phyloP scores from a whole-genome alignment of 2,888 invertebrate species.

The Gibbula magus region DNA sequence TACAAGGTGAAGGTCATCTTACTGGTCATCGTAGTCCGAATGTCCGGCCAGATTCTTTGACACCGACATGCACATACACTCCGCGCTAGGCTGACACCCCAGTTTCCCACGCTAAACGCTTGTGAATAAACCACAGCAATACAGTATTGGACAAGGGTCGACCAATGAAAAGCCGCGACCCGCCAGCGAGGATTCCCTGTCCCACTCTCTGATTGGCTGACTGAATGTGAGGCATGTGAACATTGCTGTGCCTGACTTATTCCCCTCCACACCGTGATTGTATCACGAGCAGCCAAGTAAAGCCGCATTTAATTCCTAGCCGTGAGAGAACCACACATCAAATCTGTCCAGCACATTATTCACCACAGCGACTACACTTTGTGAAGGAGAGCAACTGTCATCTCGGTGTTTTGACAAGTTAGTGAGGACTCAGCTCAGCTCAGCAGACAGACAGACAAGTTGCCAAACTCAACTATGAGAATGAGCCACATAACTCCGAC shows the following conservation, averaged over 20 bases:
- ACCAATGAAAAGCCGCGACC: constrained; percentile 45
- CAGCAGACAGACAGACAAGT: background rate
- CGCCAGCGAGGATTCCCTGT: constrained; percentile 20
- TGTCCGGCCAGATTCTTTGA: background rate
- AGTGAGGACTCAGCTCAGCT: background rate
- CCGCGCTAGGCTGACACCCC: constrained; percentile 31
- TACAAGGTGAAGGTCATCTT: background rate
- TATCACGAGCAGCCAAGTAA: background rate
- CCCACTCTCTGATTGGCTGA: background rate
- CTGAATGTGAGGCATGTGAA: background rate
- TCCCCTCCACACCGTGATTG: background rate
- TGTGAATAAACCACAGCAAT: constrained; percentile 55
- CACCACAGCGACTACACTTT: background rate
- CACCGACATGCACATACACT: background rate
- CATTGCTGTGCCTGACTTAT: background rate
- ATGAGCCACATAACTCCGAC: constrained; percentile 27
- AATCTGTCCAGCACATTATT: too few relatives aligned
- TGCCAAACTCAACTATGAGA: background rate
- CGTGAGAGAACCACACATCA: too few relatives aligned
- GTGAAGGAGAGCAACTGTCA: background rate
- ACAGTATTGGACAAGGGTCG: constrained; percentile 45
- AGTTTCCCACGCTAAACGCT: constrained; percentile 56
- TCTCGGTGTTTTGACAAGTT: background rate
- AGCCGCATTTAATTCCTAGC: background rate
- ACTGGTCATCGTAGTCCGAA: background rate